Evolutionary conservation across 2,888 invertebrate genomes (phyloP).

Genomic region (Amphimallon solstitiale): DNA sequence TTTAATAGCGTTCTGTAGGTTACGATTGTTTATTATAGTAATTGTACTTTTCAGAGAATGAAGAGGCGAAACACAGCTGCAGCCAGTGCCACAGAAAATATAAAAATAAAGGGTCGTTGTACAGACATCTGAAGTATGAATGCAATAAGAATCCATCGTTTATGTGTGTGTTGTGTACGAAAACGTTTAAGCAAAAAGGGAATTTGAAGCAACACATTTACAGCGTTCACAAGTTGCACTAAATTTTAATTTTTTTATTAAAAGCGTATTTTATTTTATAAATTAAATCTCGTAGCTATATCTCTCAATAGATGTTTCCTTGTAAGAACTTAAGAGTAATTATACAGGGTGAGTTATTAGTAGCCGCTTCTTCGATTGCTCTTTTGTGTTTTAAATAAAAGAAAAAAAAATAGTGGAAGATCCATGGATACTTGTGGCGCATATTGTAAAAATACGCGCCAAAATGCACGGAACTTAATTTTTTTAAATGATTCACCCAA

Average conservation of each 20-base stretch:
- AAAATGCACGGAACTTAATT: too few relatives aligned
- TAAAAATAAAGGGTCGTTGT: slow-evolving; percentile 42
- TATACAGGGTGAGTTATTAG: too few relatives aligned
- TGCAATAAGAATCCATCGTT: slow-evolving; percentile 37
- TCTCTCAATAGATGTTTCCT: not conserved
- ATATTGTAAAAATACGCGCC: too few relatives aligned
- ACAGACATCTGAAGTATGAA: slow-evolving; percentile 40
- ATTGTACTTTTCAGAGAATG: slow-evolving; percentile 17
- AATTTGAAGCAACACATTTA: slow-evolving; percentile 35
- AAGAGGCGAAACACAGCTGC: slow-evolving; percentile 30
- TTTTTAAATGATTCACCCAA: too few relatives aligned
- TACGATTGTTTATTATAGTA: not conserved
- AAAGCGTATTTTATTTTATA: too few relatives aligned
- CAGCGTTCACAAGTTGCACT: slow-evolving; percentile 32
- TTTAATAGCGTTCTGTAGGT: not conserved
- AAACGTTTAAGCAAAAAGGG: slow-evolving; percentile 34
- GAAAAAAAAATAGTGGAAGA: too few relatives aligned
- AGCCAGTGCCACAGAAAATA: slow-evolving; percentile 41
- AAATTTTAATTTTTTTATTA: not conserved
- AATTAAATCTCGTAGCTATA: too few relatives aligned
- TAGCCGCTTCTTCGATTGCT: too few relatives aligned
- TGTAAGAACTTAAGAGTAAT: not conserved
- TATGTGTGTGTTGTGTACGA: slow-evolving; percentile 29
- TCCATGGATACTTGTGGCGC: too few relatives aligned
- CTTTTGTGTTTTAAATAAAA: too few relatives aligned